These are phyloP conservation scores for Melinaea menophilus DNA, from an alignment of 2,888 invertebrate genomes.

Conservation along the genomic window DNA sequence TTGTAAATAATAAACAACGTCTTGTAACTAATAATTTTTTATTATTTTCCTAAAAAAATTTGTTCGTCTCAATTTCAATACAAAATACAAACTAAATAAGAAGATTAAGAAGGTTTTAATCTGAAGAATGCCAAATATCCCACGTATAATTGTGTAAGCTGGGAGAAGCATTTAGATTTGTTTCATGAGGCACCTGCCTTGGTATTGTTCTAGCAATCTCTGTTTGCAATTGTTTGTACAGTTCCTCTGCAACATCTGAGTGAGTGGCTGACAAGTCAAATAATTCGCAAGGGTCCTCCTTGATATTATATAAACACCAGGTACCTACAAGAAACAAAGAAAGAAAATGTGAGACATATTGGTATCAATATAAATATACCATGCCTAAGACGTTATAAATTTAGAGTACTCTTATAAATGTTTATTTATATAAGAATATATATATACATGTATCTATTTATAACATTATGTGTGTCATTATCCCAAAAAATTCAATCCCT, in stretches of 20 bases:
- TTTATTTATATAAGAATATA: too few species aligned
- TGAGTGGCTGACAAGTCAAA: conserved; percentile 46
- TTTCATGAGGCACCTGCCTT: conserved; percentile 43
- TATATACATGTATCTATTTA: too few species aligned
- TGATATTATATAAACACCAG: conserved; percentile 58
- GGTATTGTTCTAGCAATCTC: conserved; percentile 50
- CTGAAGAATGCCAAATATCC: conserved; percentile 45
- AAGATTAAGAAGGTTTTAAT: neutral
- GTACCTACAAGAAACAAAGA: conserved; percentile 41
- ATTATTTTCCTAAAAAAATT: too few species aligned
- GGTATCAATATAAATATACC: too few species aligned
- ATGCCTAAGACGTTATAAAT: too few species aligned
- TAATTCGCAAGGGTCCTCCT: conserved; percentile 60
- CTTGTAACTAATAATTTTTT: too few species aligned
- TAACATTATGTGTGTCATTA: too few species aligned
- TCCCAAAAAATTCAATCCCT: too few species aligned
- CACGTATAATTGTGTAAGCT: conserved; percentile 56
- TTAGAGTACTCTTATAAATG: too few species aligned
- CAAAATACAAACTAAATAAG: too few species aligned
- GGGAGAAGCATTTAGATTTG: conserved; percentile 52
- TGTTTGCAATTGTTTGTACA: conserved; percentile 39
- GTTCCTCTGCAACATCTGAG: conserved; percentile 44
- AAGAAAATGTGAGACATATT: neutral
- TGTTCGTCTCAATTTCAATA: too few species aligned
- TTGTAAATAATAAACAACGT: too few species aligned